A percentile compares a stretch with the other conserved stretches of the same genome.
Conservation (phyloP, 2,113 vertebrate species). For the Takifugu bimaculatus region DNA sequence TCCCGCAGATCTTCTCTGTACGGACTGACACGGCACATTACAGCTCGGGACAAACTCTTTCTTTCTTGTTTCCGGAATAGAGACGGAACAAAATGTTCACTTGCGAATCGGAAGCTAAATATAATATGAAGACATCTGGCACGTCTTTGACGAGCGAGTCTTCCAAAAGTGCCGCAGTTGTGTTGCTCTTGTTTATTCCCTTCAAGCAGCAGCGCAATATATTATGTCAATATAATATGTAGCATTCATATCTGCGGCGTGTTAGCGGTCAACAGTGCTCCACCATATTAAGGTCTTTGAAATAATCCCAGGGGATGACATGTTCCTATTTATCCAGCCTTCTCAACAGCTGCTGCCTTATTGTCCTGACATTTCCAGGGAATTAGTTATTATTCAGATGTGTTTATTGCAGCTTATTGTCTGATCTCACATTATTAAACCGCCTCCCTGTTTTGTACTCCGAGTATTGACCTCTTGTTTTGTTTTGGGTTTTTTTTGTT, state of each 20-base stretch:
- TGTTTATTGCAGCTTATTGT: conserved; percentile 60
- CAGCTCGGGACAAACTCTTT: conserved; percentile 35
- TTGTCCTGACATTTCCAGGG: conserved; percentile 68
- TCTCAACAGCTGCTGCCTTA: conserved; percentile 63
- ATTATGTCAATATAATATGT: conserved; percentile 1
- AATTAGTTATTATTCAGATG: conserved; percentile 64
- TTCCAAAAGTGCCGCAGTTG: not conserved
- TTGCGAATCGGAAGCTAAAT: conserved; percentile 44
- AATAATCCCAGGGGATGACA: conserved; percentile 43
- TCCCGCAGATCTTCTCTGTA: conserved; percentile 34
- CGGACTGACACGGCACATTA: conserved; percentile 50
- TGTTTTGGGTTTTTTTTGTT: not conserved
- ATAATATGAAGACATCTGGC: conserved; percentile 32
- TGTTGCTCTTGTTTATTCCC: conserved; percentile 4
- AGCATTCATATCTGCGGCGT: conserved; percentile 3
- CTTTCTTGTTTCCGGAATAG: conserved; percentile 26
- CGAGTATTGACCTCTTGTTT: not conserved
- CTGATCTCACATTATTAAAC: conserved; percentile 61
- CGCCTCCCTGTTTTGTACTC: not conserved
- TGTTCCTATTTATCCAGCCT: conserved; percentile 52
- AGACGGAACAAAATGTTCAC: conserved; percentile 28
- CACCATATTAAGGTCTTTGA: conserved; percentile 37
- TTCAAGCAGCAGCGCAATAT: not conserved
- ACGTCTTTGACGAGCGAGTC: too few relatives aligned
- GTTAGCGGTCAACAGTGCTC: conserved; percentile 13